Percentiles rank a stretch among this genome's conserved stretches.
Conservation (phyloP, 2,888 invertebrate species). For the Pyrgus malvae region DNA sequence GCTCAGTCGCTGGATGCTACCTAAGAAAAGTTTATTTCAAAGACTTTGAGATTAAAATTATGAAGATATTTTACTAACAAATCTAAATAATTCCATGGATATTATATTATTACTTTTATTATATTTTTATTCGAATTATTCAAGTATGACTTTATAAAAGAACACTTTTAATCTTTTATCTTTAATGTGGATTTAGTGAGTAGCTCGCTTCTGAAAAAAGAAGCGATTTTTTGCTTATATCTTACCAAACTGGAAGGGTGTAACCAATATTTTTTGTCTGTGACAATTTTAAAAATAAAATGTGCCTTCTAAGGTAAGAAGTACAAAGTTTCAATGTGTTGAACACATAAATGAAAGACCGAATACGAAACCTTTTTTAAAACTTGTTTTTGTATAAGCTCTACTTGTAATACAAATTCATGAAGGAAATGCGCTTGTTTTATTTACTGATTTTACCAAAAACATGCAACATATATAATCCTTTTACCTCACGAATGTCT, state of each 20-base stretch:
- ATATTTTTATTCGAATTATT: no score
- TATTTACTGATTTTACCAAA: conserved; percentile 23
- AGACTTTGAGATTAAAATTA: no score
- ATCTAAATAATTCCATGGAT: no score
- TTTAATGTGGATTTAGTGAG: conserved; percentile 13
- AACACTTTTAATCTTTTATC: conserved; percentile 24
- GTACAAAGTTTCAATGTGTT: conserved; percentile 30
- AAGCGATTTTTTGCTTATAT: conserved; percentile 2
- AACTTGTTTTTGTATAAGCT: conserved; percentile 46
- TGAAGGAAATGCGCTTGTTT: conserved; percentile 25
- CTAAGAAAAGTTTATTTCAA: no score
- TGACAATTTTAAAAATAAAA: conserved; percentile 32
- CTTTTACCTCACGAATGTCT: no score
- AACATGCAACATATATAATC: not conserved
- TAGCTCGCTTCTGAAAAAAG: conserved; percentile 10
- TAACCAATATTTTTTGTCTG: conserved; percentile 20
- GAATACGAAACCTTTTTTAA: conserved; percentile 31
- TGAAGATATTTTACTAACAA: no score
- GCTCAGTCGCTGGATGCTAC: no score
- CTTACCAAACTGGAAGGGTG: conserved; percentile 13
- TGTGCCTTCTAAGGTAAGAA: conserved; percentile 23
- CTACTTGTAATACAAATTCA: conserved; percentile 31
- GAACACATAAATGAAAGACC: conserved; percentile 28
- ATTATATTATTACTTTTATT: no score
- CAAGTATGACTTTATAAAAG: no score